Evolutionary conservation across 2,888 invertebrate genomes (phyloP), one percentile per base, ranked within the genome.

Genomic region (Cephus rjabovi): DNA sequence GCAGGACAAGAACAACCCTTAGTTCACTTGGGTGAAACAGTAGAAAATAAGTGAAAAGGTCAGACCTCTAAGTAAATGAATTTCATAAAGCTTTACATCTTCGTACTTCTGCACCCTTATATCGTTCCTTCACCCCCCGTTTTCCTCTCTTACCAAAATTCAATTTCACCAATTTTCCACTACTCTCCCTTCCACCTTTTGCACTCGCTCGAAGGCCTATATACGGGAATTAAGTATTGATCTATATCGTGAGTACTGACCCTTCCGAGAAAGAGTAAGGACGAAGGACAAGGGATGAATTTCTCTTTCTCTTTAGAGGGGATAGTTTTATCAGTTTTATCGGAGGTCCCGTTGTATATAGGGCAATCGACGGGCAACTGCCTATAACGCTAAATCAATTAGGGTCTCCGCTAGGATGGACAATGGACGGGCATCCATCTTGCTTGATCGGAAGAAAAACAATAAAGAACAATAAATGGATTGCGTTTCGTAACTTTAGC

Each of bases 381-480:
- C 56, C 34, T 56, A 31, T 37, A 78, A 75, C 71, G 78, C 75
- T 78, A 76, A 75, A 78, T 78, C 78, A 78, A 78, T 78, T 78
- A 78, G 76, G 70, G 76, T 69, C 75, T 31, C 33, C 71, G 71
- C 11, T 4, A 31, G 35, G 70, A 69, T 73, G 78, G 78, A 71
- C 73, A 75, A 76, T 73, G 75, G 71, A 76, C 78, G 78, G 30
- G 69, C 40, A 75, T 78, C 75, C 78, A 75, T 75, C 73, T 76
- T 73, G 34, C 34, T 69, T 30, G 37, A 34, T 56, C 74, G 71
- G 75, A 56, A 73, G 78, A 12, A 75, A 73, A 71, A 75, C 78
- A 78, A 78, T 78, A 78, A 78, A 78, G 78, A 78, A 71, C 75
- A 78, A 78, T 76, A 76, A 78, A 78, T 71, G 75, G 75, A 78